Percentiles rank a stretch among this genome's conserved stretches.
Conservation (phyloP, 2,113 vertebrate genomes). For the Coturnix japonica region DNA sequence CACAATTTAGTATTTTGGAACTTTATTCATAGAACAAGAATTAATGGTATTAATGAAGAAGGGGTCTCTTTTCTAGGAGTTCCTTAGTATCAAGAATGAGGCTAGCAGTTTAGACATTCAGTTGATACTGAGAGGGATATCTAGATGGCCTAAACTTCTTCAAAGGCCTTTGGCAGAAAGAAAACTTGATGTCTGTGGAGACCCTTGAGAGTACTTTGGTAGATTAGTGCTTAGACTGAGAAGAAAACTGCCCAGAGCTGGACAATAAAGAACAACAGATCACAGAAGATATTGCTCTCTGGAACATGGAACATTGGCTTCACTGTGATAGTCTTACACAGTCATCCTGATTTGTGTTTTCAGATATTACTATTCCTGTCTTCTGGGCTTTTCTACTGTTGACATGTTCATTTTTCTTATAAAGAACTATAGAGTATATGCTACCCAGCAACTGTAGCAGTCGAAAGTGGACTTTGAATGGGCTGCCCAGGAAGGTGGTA, state of each 20-base stretch:
- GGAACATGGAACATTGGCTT: neutral
- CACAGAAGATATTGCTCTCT: neutral
- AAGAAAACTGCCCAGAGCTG: neutral
- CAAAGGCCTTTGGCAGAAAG: neutral
- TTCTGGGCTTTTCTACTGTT: neutral
- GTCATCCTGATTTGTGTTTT: neutral
- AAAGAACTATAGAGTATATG: neutral
- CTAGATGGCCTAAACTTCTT: neutral
- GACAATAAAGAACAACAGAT: neutral
- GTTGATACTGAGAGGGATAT: neutral
- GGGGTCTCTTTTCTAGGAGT: neutral
- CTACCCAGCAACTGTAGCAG: neutral
- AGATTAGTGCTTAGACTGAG: neutral
- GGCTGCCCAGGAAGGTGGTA: no score
- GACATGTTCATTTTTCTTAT: neutral
- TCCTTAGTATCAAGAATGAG: neutral
- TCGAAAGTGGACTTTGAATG: neutral
- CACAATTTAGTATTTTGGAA: neutral
- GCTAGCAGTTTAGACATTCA: neutral
- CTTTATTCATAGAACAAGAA: rapidly evolving
- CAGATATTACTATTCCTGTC: neutral
- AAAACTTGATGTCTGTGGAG: neutral
- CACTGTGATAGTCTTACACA: no score
- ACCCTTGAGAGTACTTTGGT: neutral
- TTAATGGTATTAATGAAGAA: neutral